Percentiles rank a stretch among this genome's conserved stretches.
These are phyloP conservation scores for Pelecanoides urinatrix DNA, from an alignment of 2,113 vertebrate species.

Conservation along the genomic window DNA sequence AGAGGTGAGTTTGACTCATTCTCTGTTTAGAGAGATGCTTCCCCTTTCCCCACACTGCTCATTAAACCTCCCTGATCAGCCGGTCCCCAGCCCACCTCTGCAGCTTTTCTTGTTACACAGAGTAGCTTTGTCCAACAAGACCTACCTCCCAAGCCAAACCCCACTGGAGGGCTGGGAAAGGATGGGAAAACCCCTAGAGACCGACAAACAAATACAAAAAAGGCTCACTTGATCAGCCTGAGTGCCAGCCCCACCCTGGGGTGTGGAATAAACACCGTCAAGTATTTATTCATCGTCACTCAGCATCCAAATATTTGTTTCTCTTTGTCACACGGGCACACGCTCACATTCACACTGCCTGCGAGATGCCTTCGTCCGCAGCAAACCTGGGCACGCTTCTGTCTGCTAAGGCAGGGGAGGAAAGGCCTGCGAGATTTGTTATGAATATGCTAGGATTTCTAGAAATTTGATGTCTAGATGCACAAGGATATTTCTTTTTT, in stretches of 20 bases:
- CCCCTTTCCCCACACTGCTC: neutral
- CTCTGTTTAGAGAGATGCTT: slow-evolving; percentile 20
- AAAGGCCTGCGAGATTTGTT: neutral
- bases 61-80: neutral
- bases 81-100: neutral
- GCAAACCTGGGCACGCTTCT: neutral
- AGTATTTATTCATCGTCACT: slow-evolving; percentile 37
- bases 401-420: neutral
- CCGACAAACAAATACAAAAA: neutral
- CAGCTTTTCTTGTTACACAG: neutral
- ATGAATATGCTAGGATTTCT: neutral
- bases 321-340: neutral
- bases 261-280: slow-evolving; percentile 45
- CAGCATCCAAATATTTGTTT: slow-evolving; percentile 51
- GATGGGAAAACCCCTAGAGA: neutral
- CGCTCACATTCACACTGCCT: neutral
- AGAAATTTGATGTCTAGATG: neutral
- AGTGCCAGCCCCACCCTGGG: slow-evolving; percentile 50
- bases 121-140: neutral
- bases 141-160: neutral
- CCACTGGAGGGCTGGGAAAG: neutral
- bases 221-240: neutral
- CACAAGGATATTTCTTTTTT: neutral
- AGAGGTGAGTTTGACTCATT: slow-evolving; percentile 56
- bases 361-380: neutral